Evolutionary conservation across 2,113 vertebrate genomes (phyloP).

Genomic region (Accipiter cooperii): DNA sequence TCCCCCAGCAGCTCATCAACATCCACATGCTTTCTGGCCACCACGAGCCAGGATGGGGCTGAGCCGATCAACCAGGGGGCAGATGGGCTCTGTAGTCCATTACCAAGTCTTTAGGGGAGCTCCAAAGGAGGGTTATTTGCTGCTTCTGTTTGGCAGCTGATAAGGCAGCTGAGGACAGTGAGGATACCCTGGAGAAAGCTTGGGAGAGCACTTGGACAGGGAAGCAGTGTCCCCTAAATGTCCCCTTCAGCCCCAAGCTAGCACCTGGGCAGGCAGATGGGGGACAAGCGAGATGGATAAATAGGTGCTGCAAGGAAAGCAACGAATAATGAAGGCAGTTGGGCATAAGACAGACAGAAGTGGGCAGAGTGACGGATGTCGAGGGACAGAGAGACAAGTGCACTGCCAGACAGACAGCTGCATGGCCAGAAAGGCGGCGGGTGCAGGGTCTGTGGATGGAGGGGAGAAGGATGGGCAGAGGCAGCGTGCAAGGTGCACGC

Average conservation of each 20-base stretch:
- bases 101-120: neutral
- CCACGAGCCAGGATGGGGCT: neutral
- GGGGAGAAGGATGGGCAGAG: neutral
- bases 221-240: neutral
- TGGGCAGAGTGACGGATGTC: neutral
- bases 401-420: neutral
- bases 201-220: neutral
- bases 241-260: neutral
- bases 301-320: neutral
- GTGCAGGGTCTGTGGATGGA: neutral
- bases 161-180: neutral
- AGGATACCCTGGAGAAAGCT: neutral
- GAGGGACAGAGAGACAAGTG: neutral
- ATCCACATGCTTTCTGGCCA: neutral
- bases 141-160: neutral
- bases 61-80: neutral
- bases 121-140: neutral
- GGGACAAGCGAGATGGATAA: rapidly evolving
- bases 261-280: neutral
- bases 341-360: neutral
- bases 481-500: rapidly evolving
- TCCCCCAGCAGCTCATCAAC: neutral
- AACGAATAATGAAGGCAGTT: rapidly evolving
- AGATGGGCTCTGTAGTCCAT: neutral
- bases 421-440: rapidly evolving